Conservation (phyloP, 2,113 vertebrate genomes). For the Semnopithecus entellus region DNA sequence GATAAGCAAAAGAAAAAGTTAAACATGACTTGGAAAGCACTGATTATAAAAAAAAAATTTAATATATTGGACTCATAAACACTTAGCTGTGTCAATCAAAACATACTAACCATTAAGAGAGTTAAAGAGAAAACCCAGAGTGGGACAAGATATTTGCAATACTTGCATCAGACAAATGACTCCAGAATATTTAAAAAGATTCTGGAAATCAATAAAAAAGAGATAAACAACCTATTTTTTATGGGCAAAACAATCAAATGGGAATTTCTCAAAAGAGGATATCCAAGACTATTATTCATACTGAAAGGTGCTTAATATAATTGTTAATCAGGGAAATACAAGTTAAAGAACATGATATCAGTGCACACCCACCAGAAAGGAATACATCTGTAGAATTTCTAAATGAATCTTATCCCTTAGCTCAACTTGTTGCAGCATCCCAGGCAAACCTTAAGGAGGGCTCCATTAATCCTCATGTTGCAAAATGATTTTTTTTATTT, state of each 20-base stretch:
- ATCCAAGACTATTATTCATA: not conserved
- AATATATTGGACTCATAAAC: not conserved
- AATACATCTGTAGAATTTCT: not conserved
- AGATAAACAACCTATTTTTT: not conserved
- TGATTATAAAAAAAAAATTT: not conserved
- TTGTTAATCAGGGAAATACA: not conserved
- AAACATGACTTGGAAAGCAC: not conserved
- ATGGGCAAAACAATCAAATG: not conserved
- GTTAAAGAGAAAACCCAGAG: not conserved
- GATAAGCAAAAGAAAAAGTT: not conserved
- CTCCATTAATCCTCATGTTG: not conserved
- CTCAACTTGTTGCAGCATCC: not conserved
- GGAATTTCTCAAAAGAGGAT: not conserved
- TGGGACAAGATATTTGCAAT: not conserved
- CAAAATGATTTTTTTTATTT: not conserved
- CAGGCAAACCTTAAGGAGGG: not conserved
- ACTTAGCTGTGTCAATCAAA: not conserved
- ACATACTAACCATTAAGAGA: not conserved
- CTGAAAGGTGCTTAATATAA: not conserved
- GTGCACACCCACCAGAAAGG: no score
- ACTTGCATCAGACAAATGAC: not conserved
- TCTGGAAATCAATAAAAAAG: not conserved
- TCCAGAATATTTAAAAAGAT: not conserved
- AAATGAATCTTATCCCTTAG: not conserved
- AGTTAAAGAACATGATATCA: not conserved